Base-by-base conservation (phyloP, 2,797 vertebrate species). In the Darevskia mixta region DNA sequence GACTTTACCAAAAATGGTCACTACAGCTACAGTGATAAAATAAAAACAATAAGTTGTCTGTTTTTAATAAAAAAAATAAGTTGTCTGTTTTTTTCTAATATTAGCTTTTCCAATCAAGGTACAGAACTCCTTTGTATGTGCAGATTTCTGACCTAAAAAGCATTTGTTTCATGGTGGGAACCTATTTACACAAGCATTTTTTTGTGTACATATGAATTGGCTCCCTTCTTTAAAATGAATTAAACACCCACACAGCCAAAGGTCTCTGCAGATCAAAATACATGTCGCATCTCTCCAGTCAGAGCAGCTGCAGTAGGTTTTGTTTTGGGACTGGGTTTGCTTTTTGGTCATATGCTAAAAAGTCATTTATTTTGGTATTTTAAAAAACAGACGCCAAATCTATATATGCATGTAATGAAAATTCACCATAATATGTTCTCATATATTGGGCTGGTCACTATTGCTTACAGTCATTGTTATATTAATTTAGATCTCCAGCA, bases 401-500 rank as follows among this genome's bases (percentile, higher is more conserved):
- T 81, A 27, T 9, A 67, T 25, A 38, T 10, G 9, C 83, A 84
- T n/a, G 3, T n/a, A 15, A 23, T 72, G 32, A 82, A 66, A 38
- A 27, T 49, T 67, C 5, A 75, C 4, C 6, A 18, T 85, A 20
- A 27, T 17, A 78, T 13, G n/a, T 66, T 78, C 29, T 1, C 55
- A 27, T 88, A 1, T 79, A 49, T n/a, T 66, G 7, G 79, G n/a
- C n/a, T 87, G 32, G 64, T 45, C 49, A 79, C 32, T 8, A 45
- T 35, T 77, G 20, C 29, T 87, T 55, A 72, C 45, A n/a, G n/a
- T 76, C 5, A 58, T 6, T 76, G 29, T 20, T 29, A 20, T 41
- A 92, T 91, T 71, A 6, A 85, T 85, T 1, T 43, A 97, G 97
- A 61, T 96, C 98, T 96, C 99, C 98, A 1, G 96, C 94, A 93